Evolutionary conservation across 2,888 invertebrate genomes (phyloP).

Genomic region (Stramonita haemastoma): DNA sequence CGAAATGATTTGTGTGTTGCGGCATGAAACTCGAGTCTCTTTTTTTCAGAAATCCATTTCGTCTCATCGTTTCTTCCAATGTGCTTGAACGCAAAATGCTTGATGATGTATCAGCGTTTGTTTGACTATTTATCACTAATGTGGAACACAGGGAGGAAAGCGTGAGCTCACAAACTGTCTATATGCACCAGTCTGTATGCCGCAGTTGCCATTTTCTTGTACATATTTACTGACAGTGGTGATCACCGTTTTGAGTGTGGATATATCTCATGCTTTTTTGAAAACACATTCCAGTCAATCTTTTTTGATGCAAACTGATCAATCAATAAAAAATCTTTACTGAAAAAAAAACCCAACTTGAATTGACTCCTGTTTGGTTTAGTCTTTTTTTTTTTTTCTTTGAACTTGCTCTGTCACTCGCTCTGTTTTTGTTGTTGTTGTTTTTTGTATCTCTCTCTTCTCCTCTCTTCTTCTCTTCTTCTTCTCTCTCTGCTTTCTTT

Average conservation of each 20-base stretch:
- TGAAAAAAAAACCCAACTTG: not conserved
- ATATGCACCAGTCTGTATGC: conserved; percentile 6
- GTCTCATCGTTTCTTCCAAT: not conserved
- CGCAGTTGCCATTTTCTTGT: conserved; percentile 19
- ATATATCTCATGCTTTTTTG: conserved; percentile 7
- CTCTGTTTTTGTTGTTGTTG: too few relatives aligned
- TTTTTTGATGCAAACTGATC: not conserved
- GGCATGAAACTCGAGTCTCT: not conserved
- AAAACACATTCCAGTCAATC: not conserved
- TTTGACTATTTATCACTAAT: not conserved
- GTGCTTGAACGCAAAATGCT: not conserved
- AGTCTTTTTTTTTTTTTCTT: not conserved
- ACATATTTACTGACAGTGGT: not conserved
- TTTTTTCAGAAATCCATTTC: not conserved
- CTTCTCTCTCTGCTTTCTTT: too few relatives aligned
- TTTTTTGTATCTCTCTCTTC: too few relatives aligned
- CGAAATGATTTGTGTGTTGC: not conserved
- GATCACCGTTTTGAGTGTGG: conserved; percentile 4
- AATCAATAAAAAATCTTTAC: conserved; percentile 4
- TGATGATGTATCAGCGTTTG: not conserved
- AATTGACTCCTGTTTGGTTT: not conserved
- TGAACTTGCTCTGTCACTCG: too few relatives aligned
- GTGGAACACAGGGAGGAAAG: conserved; percentile 1
- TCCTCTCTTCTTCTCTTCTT: too few relatives aligned
- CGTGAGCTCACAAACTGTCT: not conserved